Base-by-base conservation (phyloP, 2,797 vertebrate species). In the Mus caroli region DNA sequence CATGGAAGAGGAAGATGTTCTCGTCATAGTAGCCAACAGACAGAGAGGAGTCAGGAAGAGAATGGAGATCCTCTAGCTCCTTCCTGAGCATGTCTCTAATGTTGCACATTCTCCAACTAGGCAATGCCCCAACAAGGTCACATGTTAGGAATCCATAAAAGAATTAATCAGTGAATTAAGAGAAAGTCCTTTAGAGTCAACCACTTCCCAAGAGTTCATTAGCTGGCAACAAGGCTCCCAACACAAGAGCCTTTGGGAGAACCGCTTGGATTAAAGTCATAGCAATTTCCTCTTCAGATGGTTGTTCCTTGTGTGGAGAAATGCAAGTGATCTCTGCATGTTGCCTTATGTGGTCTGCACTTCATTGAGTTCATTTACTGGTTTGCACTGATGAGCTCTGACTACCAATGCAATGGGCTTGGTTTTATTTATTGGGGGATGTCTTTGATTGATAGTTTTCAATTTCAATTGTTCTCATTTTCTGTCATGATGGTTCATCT, bases 391-490 rank as follows among this genome's bases (percentile, higher is more conserved):
- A 95, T 91, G 71, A 86, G 50, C 43, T 91, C n/a, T 88, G 82
- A 79, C n/a, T 84, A 60, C 94, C 64, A 34, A 62, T 93, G 6
- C 40, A 92, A 46, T 56, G 40, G 88, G 73, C 82, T 96, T 95
- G 93, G 73, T 82, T 97, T 95, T 94, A 80, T 58, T 95, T 80
- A 77, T 73, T 46, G 76, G 60, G 73, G 60, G 69, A 93, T 88
- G 90, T 40, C 62, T 96, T 92, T 96, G 96, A 97, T 95, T 87
- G 86, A 73, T 96, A 92, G 64, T 95, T 95, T 95, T 52, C 69
- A 60, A 91, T 97, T 93, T 97, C 64, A 85, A 62, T 96, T 85
- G 46, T 96, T 96, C 37, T 96, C 93, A 97, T 96, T 91, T 97
- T 82, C 76, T 94, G 77, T 69, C 60, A 85, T 15, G 62, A 96